A percentile compares a stretch with the other conserved stretches of the same genome.
Conservation (phyloP, 2,797 vertebrate genomes). For the Tachyglossus aculeatus region DNA sequence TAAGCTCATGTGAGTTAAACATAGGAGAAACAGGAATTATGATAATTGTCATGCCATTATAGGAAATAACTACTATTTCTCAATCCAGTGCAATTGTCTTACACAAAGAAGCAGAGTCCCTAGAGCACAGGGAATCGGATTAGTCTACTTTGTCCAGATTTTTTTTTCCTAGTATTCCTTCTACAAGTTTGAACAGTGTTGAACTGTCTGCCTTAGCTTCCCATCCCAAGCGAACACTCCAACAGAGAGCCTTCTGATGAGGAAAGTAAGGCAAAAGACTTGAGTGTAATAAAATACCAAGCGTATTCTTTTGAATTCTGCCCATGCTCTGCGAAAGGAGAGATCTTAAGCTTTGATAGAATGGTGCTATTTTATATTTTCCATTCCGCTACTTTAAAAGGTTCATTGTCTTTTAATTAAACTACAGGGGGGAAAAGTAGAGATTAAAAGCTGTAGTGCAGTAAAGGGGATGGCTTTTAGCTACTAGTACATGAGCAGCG, state of each 20-base stretch:
- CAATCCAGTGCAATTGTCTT: neutral
- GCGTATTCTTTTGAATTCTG: slow-evolving; percentile 37
- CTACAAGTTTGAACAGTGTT: neutral
- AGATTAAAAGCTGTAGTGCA: slow-evolving; percentile 7
- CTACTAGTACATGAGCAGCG: slow-evolving; percentile 26
- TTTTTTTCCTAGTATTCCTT: too few species aligned
- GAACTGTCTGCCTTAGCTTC: slow-evolving; percentile 5
- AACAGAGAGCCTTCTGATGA: neutral
- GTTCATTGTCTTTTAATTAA: slow-evolving; percentile 53
- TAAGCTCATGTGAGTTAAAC: slow-evolving; percentile 8
- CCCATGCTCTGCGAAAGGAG: slow-evolving; percentile 25
- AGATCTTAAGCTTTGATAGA: slow-evolving; percentile 21
- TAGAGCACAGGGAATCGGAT: neutral
- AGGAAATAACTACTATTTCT: slow-evolving; percentile 29
- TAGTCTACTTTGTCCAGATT: neutral
- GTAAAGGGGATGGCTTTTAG: slow-evolving; percentile 31
- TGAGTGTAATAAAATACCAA: slow-evolving; percentile 15
- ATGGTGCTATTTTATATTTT: slow-evolving; percentile 19
- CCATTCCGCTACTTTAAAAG: slow-evolving; percentile 39
- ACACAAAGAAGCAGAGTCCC: neutral
- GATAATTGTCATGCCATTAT: slow-evolving; percentile 37
- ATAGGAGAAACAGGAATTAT: slow-evolving; percentile 7
- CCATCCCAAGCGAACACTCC: slow-evolving; percentile 1
- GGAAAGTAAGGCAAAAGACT: neutral
- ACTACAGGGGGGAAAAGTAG: neutral